Conservation (phyloP, 2,113 vertebrate genomes). For the Todiramphus chloris region DNA sequence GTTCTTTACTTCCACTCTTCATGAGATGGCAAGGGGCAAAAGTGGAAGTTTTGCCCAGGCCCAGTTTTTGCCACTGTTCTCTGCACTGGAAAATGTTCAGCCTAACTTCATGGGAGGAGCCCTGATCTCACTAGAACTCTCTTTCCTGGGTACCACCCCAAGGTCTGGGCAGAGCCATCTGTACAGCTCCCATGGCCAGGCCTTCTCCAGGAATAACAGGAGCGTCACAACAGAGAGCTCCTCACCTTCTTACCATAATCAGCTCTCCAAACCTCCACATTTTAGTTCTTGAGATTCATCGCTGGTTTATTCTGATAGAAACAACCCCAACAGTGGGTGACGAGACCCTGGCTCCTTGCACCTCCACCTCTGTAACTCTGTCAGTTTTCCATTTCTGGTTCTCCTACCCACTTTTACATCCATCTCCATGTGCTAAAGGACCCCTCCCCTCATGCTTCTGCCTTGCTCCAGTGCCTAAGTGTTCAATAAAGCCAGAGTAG, state of each 20-base stretch:
- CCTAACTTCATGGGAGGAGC: accelerated
- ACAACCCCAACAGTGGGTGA: neutral
- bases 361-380: neutral
- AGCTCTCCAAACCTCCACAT: neutral
- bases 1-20: neutral
- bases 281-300: neutral
- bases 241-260: neutral
- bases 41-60: neutral
- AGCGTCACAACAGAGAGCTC: neutral
- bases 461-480: neutral
- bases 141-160: neutral
- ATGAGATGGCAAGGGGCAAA: neutral
- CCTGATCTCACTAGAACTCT: neutral
- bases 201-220: neutral
- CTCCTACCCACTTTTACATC: neutral
- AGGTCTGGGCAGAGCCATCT: neutral
- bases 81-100: neutral
- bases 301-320: neutral
- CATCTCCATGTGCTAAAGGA: neutral
- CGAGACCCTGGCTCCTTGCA: neutral
- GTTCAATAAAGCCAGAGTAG: neutral
- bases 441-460: neutral
- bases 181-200: neutral
- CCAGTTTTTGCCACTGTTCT: neutral
- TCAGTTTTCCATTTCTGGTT: neutral